These are phyloP conservation scores for Rutpela maculata DNA, from an alignment of 2,888 invertebrate genomes.

Conservation along the genomic window DNA sequence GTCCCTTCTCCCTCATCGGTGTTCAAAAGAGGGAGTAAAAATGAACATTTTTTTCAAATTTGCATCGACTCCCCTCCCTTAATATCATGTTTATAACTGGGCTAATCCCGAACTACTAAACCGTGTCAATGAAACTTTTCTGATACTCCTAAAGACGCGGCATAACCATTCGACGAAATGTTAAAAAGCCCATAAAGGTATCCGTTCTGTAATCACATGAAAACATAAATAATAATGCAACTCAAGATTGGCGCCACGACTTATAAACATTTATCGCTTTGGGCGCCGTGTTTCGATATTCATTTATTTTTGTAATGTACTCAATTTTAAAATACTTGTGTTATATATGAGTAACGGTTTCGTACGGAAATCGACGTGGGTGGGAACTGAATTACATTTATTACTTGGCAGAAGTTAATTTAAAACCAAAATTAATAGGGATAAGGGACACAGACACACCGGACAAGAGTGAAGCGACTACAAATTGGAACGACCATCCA, in stretches of 20 bases:
- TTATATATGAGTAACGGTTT: constrained; percentile 45
- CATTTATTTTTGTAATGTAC: constrained; percentile 58
- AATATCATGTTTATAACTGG: no score
- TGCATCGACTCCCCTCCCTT: no score
- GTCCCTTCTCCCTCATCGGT: no score
- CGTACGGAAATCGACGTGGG: constrained; percentile 28
- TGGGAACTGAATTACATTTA: neutral
- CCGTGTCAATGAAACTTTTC: neutral
- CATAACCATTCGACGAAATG: constrained; percentile 1
- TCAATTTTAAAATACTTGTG: constrained; percentile 46
- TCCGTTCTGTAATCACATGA: constrained; percentile 16
- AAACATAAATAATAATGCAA: constrained; percentile 39
- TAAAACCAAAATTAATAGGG: neutral
- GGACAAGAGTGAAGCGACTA: no score
- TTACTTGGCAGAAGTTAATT: neutral
- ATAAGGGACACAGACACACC: no score
- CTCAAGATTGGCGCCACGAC: constrained; percentile 52
- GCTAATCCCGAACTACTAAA: neutral
- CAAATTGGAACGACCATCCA: no score
- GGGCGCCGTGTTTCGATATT: constrained; percentile 57
- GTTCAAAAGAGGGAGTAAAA: no score
- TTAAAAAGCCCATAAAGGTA: constrained; percentile 18
- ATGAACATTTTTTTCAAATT: no score
- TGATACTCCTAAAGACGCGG: constrained; percentile 5
- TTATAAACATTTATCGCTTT: constrained; percentile 58